Evolutionary conservation across 1,140 invertebrate genomes (phyloP), one percentile per base, ranked within the genome.

Genomic region (Dryas iulia): DNA sequence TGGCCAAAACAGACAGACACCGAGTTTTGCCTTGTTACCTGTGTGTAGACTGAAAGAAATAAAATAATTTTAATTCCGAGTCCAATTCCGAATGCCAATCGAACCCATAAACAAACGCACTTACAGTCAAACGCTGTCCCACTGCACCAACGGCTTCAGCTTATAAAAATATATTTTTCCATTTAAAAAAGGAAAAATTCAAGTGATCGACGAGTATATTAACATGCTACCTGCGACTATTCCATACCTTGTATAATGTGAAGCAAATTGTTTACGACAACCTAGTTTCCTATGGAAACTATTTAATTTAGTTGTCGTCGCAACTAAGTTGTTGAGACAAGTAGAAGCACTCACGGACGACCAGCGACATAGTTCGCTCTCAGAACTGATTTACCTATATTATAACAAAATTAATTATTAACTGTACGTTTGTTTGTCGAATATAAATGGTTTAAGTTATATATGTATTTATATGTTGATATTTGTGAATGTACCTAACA

Each of bases 221-320:
- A 56, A 25, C 10, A 28, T 54, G 12, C 10, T 56, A 56, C 3
- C 11, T 56, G 23, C 25, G 7, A 56, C 11, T 56, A 56, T 56
- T 56, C 4, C 54, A 26, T 56, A 56, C 54, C 14, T 8, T 47
- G 59, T 61, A 65, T 61, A 64, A 69, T 62, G 67, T 65, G 71
- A 72, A 64, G 75, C 72, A 81, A 82, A 82, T 83, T 84, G 78
- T 83, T 85, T 78, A 78, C 77, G 73, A 77, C 78, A 81, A 81
- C 80, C 76, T 68, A 84, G 79, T 82, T 86, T 83, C 76, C 57
- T 79, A 73, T 72, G 73, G 74, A 71, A 84, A 84, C 82, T 87
- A 79, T 81, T 85, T 85, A 84, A 86, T 86, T 86, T 76, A 82
- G 74, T 83, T 83, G 73, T 72, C 69, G 59, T 71, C 62, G 31